Conservation (phyloP, 2,113 vertebrate genomes). For the Geothlypis trichas region DNA sequence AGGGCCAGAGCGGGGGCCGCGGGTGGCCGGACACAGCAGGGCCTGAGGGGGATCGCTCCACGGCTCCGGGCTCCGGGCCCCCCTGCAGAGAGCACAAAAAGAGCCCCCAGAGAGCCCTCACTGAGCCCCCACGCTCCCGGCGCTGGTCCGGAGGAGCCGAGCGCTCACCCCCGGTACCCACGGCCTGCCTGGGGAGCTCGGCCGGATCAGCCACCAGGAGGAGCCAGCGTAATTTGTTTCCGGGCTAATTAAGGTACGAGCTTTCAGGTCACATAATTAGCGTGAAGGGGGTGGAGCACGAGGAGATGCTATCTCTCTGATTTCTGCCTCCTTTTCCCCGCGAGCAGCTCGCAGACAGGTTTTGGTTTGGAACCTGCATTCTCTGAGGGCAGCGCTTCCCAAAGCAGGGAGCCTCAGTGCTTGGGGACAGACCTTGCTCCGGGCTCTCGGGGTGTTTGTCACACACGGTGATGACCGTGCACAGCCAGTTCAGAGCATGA, state of each 20-base stretch:
- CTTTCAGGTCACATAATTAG: background rate
- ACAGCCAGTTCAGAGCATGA: background rate
- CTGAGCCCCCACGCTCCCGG: accelerated
- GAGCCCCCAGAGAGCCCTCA: too few relatives aligned
- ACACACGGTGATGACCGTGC: background rate
- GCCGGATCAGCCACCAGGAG: background rate
- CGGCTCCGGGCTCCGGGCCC: background rate
- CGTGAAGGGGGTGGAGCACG: background rate
- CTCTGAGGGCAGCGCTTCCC: background rate
- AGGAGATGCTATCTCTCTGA: background rate
- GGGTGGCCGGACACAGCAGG: background rate
- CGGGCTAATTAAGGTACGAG: background rate
- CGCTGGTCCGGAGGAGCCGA: accelerated
- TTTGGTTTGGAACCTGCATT: background rate
- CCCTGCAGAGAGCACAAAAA: background rate
- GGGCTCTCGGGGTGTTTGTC: accelerated
- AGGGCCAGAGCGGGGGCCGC: accelerated
- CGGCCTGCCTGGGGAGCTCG: accelerated
- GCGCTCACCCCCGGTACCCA: accelerated
- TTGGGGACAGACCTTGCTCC: background rate
- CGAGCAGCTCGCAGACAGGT: background rate
- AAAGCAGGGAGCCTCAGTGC: accelerated
- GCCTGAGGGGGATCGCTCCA: background rate
- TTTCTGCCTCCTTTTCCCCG: background rate
- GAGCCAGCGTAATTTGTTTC: conserved; percentile 10